Conservation (phyloP, 92 coral and sea anemone species). For the Epizoanthus rinbou region DNA sequence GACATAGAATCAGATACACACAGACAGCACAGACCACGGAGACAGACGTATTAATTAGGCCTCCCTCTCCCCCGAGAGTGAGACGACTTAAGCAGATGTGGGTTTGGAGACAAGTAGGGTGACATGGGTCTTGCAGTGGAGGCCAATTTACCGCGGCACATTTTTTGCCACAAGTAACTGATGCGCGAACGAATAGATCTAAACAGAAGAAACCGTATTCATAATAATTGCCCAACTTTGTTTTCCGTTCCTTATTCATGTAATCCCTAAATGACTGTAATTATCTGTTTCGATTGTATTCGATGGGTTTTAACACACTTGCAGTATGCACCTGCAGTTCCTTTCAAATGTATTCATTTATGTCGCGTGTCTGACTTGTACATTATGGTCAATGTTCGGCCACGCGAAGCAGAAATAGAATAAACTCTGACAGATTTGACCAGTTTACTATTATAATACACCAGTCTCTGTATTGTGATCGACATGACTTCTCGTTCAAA, state of each 20-base stretch:
- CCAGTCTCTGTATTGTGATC: neutral
- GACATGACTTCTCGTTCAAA: neutral
- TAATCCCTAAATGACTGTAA: conserved; percentile 26
- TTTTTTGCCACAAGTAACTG: too few species aligned
- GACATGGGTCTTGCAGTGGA: too few species aligned
- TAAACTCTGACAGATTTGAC: too few species aligned
- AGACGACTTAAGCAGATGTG: too few species aligned
- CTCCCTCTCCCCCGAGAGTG: too few species aligned
- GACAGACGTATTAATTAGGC: too few species aligned
- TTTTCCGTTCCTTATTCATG: neutral
- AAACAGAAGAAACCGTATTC: neutral
- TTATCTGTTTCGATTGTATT: neutral
- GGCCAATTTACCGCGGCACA: too few species aligned
- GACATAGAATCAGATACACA: too few species aligned
- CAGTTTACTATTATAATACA: neutral
- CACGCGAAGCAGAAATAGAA: neutral
- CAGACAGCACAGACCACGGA: too few species aligned
- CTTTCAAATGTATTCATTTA: neutral
- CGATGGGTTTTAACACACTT: neutral
- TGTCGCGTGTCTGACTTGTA: neutral
- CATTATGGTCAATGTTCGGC: too few species aligned
- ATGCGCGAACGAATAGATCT: too few species aligned
- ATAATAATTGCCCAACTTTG: conserved; percentile 8
- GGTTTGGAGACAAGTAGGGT: too few species aligned
- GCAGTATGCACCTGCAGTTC: neutral